These are phyloP conservation scores for Phasia obesa DNA, from an alignment of 2,888 invertebrate species.

Conservation along the genomic window DNA sequence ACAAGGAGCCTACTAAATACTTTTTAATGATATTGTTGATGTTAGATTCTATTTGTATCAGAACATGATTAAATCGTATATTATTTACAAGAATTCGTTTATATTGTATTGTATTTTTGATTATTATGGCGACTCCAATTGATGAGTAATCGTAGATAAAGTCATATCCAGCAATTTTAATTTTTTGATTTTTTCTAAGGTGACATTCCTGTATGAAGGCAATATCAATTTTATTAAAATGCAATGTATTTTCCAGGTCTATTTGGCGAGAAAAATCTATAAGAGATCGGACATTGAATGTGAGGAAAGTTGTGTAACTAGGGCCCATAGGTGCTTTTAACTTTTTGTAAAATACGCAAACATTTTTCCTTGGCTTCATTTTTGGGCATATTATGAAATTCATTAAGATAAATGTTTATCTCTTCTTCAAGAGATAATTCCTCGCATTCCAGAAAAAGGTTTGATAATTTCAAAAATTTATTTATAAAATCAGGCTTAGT, in stretches of 20 bases:
- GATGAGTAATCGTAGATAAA: no score
- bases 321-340: background rate
- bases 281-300: constrained; percentile 3
- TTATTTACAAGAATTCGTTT: no score
- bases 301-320: background rate
- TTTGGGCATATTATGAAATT: constrained; percentile 29
- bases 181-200: background rate
- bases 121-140: no score
- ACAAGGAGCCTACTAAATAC: no score
- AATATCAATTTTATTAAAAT: constrained; percentile 26
- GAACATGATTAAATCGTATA: no score
- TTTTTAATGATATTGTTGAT: no score
- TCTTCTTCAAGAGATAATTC: background rate
- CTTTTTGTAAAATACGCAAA: constrained; percentile 26
- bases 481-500: background rate
- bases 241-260: constrained; percentile 4
- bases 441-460: no score
- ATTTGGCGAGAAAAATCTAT: constrained; percentile 3
- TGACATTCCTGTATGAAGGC: constrained; percentile 26
- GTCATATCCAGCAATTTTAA: background rate
- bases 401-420: background rate
- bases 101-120: no score
- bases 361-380: constrained; percentile 16
- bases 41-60: no score
- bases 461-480: constrained; percentile 23